phyloP scores from a whole-genome alignment of 2,888 invertebrate species.

The Dioctria linearis region DNA sequence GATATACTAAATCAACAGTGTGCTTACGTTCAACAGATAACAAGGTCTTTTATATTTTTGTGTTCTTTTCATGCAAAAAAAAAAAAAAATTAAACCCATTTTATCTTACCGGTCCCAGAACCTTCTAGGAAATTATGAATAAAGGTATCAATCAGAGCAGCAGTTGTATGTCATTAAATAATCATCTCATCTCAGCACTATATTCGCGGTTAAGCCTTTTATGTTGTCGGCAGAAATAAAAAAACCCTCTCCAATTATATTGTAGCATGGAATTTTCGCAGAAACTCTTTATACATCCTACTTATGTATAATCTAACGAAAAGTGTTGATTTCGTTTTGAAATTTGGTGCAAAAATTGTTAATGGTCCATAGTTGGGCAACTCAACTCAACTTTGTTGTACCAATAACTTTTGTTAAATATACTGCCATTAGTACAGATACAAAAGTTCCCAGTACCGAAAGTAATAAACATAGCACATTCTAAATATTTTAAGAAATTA shows the following conservation, averaged over 20 bases:
- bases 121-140: not conserved
- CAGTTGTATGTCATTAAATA: not conserved
- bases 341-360: too few relatives aligned
- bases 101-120: not conserved
- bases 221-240: not conserved
- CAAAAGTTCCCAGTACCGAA: too few relatives aligned
- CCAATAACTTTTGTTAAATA: too few relatives aligned
- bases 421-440: too few relatives aligned
- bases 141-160: constrained; percentile 11
- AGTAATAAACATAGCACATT: too few relatives aligned
- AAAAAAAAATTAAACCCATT: too few relatives aligned
- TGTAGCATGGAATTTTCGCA: not conserved
- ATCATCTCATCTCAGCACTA: not conserved
- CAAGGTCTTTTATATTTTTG: not conserved
- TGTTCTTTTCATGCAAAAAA: not conserved
- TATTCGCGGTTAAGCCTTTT: not conserved
- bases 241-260: not conserved
- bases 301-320: not conserved
- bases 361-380: too few relatives aligned
- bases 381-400: too few relatives aligned
- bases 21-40: too few relatives aligned
- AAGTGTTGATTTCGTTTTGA: constrained; percentile 1
- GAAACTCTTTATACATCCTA: not conserved
- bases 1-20: too few relatives aligned
- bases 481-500: too few relatives aligned